These are phyloP conservation scores for Euwallacea similis DNA, from an alignment of 1,140 invertebrate species.

Conservation along the genomic window DNA sequence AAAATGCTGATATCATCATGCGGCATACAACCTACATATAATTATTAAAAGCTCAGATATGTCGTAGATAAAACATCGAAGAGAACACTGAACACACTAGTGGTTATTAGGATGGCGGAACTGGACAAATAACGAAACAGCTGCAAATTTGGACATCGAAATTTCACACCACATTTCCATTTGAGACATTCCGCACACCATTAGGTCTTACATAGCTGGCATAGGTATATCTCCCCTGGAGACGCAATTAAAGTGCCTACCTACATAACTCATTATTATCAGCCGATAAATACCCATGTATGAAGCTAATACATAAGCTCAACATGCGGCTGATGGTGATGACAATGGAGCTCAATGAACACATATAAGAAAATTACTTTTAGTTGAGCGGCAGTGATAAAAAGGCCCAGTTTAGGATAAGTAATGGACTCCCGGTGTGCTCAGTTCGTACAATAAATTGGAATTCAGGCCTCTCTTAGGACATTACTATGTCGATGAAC, in stretches of 20 bases:
- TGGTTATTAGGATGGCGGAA: too few relatives aligned
- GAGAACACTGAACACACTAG: too few relatives aligned
- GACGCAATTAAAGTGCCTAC: background rate
- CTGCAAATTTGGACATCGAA: too few relatives aligned
- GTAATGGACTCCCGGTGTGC: slow-evolving; percentile 50
- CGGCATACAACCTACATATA: too few relatives aligned
- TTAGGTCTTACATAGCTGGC: too few relatives aligned
- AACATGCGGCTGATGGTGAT: slow-evolving; percentile 40
- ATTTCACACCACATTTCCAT: too few relatives aligned
- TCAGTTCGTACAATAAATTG: slow-evolving; percentile 44
- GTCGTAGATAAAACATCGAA: too few relatives aligned
- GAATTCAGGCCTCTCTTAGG: slow-evolving; percentile 31
- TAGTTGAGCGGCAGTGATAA: slow-evolving; percentile 48
- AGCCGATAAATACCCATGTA: slow-evolving; percentile 4
- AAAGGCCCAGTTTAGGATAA: slow-evolving; percentile 54
- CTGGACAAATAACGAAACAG: too few relatives aligned
- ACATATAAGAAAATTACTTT: slow-evolving; percentile 49
- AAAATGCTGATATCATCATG: too few relatives aligned
- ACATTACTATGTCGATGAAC: slow-evolving; percentile 45
- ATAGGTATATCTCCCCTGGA: too few relatives aligned
- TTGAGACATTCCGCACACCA: too few relatives aligned
- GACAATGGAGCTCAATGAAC: slow-evolving; percentile 41
- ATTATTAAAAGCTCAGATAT: too few relatives aligned
- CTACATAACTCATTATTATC: background rate
- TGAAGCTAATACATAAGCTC: slow-evolving; percentile 7